Base-by-base conservation (phyloP, 2,797 vertebrate genomes). In the Rhinoraja longicauda region DNA sequence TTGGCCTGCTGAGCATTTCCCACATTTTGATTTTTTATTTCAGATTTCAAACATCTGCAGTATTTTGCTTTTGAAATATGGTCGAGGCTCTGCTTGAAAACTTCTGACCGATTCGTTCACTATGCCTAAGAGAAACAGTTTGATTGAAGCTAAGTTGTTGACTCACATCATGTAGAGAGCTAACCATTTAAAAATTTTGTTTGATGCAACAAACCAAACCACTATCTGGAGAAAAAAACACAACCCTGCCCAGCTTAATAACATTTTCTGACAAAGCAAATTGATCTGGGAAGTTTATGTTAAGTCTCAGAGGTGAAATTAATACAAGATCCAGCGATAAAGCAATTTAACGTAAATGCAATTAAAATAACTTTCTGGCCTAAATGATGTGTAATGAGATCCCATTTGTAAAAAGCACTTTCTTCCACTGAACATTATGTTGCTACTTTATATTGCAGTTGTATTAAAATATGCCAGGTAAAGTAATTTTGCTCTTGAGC, bases 251-350 rank as follows among this genome's bases (percentile, higher is more conserved):
- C 88, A 72, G n/a, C 13, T 91, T 91, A 45, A 72, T 45, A 72
- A 45, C 88, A 32, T 26, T 91, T 39, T 12, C 88, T 91, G 88
- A 72, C 36, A 45, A 91, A 91, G 32, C 29, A 70, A 90, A 36
- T 90, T 90, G 86, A 90, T 70, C 32, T 90, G 62, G 86, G 72
- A 64, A 45, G 3, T 72, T 72, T 45, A 62, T 45, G 9, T 39
- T 72, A 91, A 91, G 36, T 70, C 64, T 90, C 88, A 72, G 36
- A 26, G 32, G 29, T 36, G 32, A 32, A 39, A 72, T 70, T 90
- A 72, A 70, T 90, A 45, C 7, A 19, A 72, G 5, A 72, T 73
- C 32, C 36, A 70, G 19, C 2, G 19, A 91, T 12, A 45, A 72
- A 39, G 21, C 88, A 72, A 91, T 39, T 91, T 24, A 72, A 12